Conservation (phyloP, 2,888 invertebrate genomes). For the Ornithoptera alexandrae region DNA sequence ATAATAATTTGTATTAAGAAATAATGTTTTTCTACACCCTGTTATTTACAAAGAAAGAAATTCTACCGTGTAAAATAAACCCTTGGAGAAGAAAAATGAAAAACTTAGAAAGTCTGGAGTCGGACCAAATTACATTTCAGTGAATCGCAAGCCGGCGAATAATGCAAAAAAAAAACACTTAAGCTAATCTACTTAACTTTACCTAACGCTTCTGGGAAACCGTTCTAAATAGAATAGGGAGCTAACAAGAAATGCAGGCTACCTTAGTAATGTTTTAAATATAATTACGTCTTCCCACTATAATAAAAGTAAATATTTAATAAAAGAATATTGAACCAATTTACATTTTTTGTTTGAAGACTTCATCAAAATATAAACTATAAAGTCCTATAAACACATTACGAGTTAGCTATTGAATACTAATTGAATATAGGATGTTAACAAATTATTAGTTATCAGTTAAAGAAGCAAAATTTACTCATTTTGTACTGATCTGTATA, state of each 20-base stretch:
- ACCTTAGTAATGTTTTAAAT: slow-evolving; percentile 41
- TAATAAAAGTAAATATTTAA: neutral
- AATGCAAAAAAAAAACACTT: slow-evolving; percentile 72
- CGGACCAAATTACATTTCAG: slow-evolving; percentile 52
- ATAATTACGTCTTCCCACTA: slow-evolving; percentile 27
- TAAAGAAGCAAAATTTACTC: no score
- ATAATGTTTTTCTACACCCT: no score
- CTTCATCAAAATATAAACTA: no score
- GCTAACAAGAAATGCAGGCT: slow-evolving; percentile 38
- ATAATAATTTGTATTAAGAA: no score
- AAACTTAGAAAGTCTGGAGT: slow-evolving; percentile 29
- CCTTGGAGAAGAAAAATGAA: slow-evolving; percentile 6
- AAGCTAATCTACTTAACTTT: slow-evolving; percentile 58
- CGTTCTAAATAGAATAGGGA: slow-evolving; percentile 28
- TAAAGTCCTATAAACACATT: no score
- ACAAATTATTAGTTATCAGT: no score
- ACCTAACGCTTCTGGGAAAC: slow-evolving; percentile 34
- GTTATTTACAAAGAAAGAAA: neutral
- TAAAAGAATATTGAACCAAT: no score
- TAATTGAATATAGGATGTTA: neutral
- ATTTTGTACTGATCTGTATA: no score
- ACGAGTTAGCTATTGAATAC: no score
- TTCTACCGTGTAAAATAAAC: neutral
- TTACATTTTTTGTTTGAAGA: no score
- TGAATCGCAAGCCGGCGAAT: slow-evolving; percentile 36